Percentiles rank a stretch among this genome's conserved stretches.
phyloP scores from a whole-genome alignment of 2,888 invertebrate genomes.

The Cheilosia scutellata region DNA sequence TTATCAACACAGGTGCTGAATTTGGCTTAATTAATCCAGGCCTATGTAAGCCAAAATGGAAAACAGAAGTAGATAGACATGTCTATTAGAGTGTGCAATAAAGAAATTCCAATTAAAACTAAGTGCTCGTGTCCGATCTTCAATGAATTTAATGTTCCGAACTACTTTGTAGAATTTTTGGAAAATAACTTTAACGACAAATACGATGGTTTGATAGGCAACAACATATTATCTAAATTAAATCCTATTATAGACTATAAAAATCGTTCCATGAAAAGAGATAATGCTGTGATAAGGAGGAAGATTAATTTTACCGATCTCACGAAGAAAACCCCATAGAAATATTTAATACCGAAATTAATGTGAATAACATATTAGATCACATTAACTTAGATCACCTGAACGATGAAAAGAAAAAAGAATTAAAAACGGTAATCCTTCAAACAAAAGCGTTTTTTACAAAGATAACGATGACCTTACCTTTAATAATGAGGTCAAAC shows the following conservation, averaged over 20 bases:
- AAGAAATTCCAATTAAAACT: neutral
- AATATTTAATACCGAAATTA: conserved; percentile 2
- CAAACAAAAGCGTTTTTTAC: conserved; percentile 52
- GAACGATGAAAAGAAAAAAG: neutral
- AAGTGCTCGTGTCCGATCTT: conserved; percentile 1
- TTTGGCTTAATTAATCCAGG: conserved; percentile 1
- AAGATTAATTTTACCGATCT: neutral
- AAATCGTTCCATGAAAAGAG: neutral
- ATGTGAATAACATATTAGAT: neutral
- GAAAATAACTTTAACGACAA: conserved; percentile 8
- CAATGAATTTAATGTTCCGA: neutral
- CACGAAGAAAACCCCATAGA: neutral
- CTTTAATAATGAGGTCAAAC: conserved; percentile 74
- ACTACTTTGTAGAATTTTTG: neutral
- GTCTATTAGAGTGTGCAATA: neutral
- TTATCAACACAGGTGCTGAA: neutral
- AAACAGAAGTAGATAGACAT: conserved; percentile 3
- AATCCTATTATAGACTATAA: neutral
- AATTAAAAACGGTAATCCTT: neutral
- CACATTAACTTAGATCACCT: neutral
- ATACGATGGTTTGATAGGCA: conserved; percentile 14
- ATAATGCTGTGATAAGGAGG: neutral
- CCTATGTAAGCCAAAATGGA: conserved; percentile 3
- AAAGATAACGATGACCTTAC: conserved; percentile 55
- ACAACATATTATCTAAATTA: neutral